Conservation (phyloP, 2,113 vertebrate genomes). For the Rhinichthys klamathensis region DNA sequence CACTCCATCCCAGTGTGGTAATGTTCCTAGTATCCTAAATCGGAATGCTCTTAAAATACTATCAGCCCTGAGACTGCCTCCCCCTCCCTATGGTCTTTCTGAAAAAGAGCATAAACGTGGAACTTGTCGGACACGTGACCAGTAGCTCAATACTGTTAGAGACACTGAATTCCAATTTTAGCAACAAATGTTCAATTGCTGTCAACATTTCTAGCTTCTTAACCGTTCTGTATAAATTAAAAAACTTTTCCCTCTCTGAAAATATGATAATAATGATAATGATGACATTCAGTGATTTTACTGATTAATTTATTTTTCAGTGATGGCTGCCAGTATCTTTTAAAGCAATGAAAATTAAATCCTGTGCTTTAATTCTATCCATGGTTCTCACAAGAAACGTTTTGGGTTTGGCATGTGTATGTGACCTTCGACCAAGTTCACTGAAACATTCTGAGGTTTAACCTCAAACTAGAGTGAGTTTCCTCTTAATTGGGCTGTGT, state of each 20-base stretch:
- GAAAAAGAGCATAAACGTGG: not conserved
- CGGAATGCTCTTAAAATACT: not conserved
- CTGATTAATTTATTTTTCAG: not conserved
- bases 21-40: not conserved
- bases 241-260: not conserved
- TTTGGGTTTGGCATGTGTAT: conserved; percentile 21
- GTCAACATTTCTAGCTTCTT: not conserved
- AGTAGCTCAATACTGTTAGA: not conserved
- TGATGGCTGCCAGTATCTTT: not conserved
- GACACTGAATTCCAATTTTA: too few species aligned
- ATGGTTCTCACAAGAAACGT: conserved; percentile 11
- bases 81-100: not conserved
- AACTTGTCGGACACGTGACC: not conserved
- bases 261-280: not conserved
- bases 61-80: not conserved
- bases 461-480: conserved; percentile 30
- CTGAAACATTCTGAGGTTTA: conserved; percentile 35
- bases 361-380: not conserved
- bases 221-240: not conserved
- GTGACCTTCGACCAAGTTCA: conserved; percentile 23
- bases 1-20: not conserved
- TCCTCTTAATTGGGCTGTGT: not conserved
- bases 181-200: not conserved
- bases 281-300: conserved; percentile 5
- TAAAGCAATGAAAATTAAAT: not conserved